These are phyloP conservation scores for Dyspetes luteomarginatus DNA, from an alignment of 2,888 invertebrate genomes.

Conservation along the genomic window DNA sequence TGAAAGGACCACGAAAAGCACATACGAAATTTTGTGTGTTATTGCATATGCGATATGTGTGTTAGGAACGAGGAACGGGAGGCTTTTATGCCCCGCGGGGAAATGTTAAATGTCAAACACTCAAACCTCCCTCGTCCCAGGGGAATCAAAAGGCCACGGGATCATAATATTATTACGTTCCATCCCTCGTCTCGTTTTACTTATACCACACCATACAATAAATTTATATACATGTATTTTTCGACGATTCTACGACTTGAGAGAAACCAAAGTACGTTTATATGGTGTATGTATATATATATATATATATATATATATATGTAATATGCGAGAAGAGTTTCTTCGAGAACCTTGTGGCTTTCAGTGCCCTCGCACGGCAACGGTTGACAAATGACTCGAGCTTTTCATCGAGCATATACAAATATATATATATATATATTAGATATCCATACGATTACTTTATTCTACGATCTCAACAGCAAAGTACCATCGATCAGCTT, in stretches of 20 bases:
- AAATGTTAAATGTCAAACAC: constrained; percentile 82
- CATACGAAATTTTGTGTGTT: constrained; percentile 15
- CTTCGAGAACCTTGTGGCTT: constrained; percentile 50
- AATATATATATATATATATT: constrained; percentile 5
- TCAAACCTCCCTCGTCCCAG: constrained; percentile 73
- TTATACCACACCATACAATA: constrained; percentile 58
- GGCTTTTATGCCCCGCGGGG: constrained; percentile 73
- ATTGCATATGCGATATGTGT: background rate
- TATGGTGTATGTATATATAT: background rate
- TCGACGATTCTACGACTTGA: constrained; percentile 46
- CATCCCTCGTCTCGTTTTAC: constrained; percentile 70
- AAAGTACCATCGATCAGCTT: constrained; percentile 58
- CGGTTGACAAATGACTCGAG: constrained; percentile 61
- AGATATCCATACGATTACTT: constrained; percentile 46
- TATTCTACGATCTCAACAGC: constrained; percentile 40
- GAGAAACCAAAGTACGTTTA: background rate
- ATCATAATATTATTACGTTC: constrained; percentile 80
- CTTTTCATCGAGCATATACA: constrained; percentile 47
- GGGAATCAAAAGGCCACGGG: constrained; percentile 79
- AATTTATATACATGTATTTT: background rate
- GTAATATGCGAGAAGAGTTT: constrained; percentile 44
- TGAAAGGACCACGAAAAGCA: constrained; percentile 33
- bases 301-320: background rate
- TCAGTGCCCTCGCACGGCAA: constrained; percentile 32
- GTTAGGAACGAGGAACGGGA: constrained; percentile 22